These are phyloP conservation scores for Antennarius maculatus DNA, from an alignment of 2,797 vertebrate genomes.

Conservation along the genomic window DNA sequence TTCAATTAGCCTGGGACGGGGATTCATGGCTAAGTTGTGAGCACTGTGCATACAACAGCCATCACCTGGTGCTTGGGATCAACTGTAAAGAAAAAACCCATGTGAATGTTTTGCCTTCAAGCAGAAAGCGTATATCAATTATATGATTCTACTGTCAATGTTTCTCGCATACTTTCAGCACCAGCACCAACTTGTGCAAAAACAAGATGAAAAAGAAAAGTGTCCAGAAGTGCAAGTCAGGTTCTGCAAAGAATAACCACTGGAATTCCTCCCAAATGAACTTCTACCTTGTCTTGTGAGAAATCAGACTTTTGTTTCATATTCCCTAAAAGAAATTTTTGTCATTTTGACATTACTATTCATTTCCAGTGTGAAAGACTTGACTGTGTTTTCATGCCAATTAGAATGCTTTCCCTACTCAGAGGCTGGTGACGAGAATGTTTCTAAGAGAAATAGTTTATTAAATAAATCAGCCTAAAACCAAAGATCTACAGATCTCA, in stretches of 20 bases:
- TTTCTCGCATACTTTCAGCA: neutral
- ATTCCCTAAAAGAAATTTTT: no score
- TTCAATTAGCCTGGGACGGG: neutral
- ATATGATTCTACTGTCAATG: no score
- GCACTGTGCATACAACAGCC: conserved; percentile 28
- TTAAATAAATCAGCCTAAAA: no score
- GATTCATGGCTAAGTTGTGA: neutral
- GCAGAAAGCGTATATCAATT: no score
- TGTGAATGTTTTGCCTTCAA: no score
- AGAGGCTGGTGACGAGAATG: no score
- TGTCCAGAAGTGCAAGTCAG: conserved; percentile 1
- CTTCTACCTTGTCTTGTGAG: neutral
- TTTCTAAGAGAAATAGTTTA: no score
- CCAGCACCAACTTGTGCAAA: conserved; percentile 1
- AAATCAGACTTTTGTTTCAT: neutral
- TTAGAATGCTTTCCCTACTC: no score
- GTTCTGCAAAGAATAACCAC: neutral
- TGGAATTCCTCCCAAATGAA: neutral
- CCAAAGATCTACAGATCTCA: no score
- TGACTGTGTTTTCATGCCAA: no score
- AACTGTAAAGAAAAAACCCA: neutral
- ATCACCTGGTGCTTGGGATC: neutral
- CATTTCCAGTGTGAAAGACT: no score
- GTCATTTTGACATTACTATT: no score
- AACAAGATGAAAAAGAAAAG: neutral